A percentile compares a stretch with the other conserved stretches of the same genome.
Conservation (phyloP, 1,140 invertebrate species). For the Neuroterus valhalla region DNA sequence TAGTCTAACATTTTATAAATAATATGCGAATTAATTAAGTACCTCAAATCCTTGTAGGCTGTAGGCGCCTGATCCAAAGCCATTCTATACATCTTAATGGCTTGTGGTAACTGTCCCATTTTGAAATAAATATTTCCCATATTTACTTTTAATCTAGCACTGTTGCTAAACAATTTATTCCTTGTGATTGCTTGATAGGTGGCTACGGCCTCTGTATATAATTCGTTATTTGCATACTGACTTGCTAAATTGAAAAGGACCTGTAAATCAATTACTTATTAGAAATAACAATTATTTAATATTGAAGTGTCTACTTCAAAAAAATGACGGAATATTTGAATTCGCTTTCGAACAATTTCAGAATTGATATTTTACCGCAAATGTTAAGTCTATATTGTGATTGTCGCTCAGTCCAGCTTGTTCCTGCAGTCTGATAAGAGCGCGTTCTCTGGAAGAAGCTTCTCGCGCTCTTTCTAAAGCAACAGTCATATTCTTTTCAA, state of each 20-base stretch:
- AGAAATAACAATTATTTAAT: neutral
- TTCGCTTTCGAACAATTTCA: too few relatives aligned
- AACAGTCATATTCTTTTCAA: conserved; percentile 78
- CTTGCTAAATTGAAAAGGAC: conserved; percentile 95
- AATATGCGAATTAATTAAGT: conserved; percentile 37
- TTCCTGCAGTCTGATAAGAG: conserved; percentile 92
- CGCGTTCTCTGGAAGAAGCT: conserved; percentile 93
- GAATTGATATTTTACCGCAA: conserved; percentile 89
- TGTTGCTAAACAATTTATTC: conserved; percentile 91
- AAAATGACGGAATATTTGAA: neutral
- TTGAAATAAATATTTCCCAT: conserved; percentile 99
- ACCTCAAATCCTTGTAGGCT: conserved; percentile 93
- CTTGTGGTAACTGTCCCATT: conserved; percentile 95
- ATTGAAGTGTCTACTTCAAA: neutral
- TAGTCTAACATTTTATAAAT: neutral
- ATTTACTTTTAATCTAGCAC: conserved; percentile 94
- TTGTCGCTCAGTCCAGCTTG: conserved; percentile 90
- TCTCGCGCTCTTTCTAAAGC: conserved; percentile 96
- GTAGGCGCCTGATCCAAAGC: conserved; percentile 96
- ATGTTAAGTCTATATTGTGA: conserved; percentile 95
- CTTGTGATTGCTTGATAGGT: conserved; percentile 94
- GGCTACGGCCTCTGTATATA: conserved; percentile 96
- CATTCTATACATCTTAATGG: conserved; percentile 98
- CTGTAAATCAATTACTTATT: conserved; percentile 73
- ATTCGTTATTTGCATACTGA: conserved; percentile 94